Evolutionary conservation across 2,888 invertebrate species (phyloP), one percentile per base, ranked within the genome.

Genomic region (Erebia epiphron): DNA sequence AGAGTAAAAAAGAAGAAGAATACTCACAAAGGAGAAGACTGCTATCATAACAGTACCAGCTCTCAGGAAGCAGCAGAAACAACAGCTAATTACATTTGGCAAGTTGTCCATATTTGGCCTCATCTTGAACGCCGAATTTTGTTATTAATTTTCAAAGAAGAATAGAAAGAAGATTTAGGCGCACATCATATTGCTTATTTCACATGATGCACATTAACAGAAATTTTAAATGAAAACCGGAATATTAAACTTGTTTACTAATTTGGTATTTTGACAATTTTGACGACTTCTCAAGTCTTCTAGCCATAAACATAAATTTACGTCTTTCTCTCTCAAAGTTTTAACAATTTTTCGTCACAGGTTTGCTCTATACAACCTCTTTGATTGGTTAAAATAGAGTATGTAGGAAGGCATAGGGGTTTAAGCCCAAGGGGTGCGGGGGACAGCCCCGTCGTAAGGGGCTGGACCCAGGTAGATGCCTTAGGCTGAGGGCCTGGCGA

Each of bases 11-110:
- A 60, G 58, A 18, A 60, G 58, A 18, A 43, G 9, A 14, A 16
- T 75, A 86, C 89, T 83, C 78, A 90, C 91, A 72, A 90, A 90
- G 1, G 89, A 88, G 49, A 88, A 81, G 0, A 85, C 0, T 0
- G 84, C 85, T 58, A 91, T 90, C 80, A 90, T 79, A 0, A 90
- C 84, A 11, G 87, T 87, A 0, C 91, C 91, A 58, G 89, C 89
- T 69, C 90, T 80, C 0, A 91, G 76, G 50, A 88, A 90, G 46
- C 91, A 90, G 74, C 91, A 91, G 63, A 89, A 90, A n/a, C 91
- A 91, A 66, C 90, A 91, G 79, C 88, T 90, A 67, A 89, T 88
- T 0, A 91, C 91, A 0, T 86, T 86, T 1, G 91, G 91, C 8
- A 90, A 63, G 43, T 70, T 78, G 35, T 89, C 85, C 87, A 90